phyloP scores from a whole-genome alignment of 2,888 invertebrate genomes.

The Saturnia japonica region DNA sequence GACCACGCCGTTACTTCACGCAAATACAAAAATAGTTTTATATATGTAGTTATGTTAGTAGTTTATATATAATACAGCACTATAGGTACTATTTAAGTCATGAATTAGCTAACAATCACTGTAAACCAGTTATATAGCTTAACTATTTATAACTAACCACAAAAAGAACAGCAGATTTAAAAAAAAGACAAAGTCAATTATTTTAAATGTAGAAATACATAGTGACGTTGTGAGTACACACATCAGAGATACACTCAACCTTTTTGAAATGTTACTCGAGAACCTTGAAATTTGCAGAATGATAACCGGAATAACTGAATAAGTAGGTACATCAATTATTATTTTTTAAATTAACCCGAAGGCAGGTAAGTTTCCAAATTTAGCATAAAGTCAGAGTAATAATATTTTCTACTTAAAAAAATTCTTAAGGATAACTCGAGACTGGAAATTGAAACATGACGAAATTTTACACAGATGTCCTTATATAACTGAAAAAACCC shows the following conservation, averaged over 20 bases:
- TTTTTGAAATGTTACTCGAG: background rate
- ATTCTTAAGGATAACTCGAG: background rate
- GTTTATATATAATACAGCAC: too few species aligned
- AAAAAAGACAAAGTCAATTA: background rate
- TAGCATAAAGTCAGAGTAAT: background rate
- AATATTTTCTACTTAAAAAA: background rate
- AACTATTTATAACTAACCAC: too few species aligned
- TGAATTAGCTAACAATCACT: too few species aligned
- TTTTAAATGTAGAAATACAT: background rate
- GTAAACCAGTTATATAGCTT: too few species aligned
- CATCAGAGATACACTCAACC: background rate
- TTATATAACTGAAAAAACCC: too few species aligned
- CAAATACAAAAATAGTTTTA: too few species aligned
- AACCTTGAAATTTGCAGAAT: background rate
- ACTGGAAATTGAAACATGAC: too few species aligned
- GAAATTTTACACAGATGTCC: too few species aligned
- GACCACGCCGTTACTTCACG: background rate
- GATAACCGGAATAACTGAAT: background rate
- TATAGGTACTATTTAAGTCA: too few species aligned
- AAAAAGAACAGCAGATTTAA: too few species aligned
- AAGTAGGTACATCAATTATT: background rate
- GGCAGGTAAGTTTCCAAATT: background rate
- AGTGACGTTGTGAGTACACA: background rate
- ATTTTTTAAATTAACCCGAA: background rate
- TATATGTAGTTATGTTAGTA: too few species aligned